These are phyloP conservation scores for Ypsolopha scabrella DNA, from an alignment of 2,888 invertebrate species.

Conservation along the genomic window DNA sequence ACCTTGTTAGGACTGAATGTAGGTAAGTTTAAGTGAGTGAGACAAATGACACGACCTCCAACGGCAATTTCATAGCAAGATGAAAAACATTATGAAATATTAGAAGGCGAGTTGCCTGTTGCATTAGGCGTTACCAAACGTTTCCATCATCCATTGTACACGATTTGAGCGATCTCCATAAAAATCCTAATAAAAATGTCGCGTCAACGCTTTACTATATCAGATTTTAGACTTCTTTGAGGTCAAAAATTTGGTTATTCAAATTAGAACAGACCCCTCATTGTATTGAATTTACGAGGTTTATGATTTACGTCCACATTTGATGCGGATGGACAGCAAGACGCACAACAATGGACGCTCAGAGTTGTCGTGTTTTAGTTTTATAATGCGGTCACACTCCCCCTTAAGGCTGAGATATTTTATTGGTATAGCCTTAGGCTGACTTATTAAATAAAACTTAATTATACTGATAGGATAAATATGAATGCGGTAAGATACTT, in stretches of 20 bases:
- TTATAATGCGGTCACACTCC: conserved; percentile 57
- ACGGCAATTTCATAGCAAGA: no score
- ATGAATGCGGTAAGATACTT: no score
- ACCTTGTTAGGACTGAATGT: no score
- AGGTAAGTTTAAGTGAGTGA: no score
- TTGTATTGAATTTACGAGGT: conserved; percentile 65
- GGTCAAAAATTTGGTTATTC: conserved; percentile 31
- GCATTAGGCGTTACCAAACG: no score
- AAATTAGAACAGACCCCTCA: conserved; percentile 60
- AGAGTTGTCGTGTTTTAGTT: conserved; percentile 38
- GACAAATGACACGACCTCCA: no score
- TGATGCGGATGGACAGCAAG: conserved; percentile 62
- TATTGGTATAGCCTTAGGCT: no score
- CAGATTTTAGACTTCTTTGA: background rate
- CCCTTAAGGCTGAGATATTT: conserved; percentile 11
- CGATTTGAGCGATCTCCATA: background rate
- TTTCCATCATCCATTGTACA: no score
- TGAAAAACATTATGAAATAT: no score
- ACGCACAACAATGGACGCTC: conserved; percentile 45
- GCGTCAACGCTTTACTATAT: conserved; percentile 9
- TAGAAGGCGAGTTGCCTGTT: no score
- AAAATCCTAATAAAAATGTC: conserved; percentile 5
- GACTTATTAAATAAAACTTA: no score
- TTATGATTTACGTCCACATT: conserved; percentile 64
- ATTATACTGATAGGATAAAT: no score